phyloP scores from a whole-genome alignment of 2,888 invertebrate genomes.

The Zelleria hepariella region DNA sequence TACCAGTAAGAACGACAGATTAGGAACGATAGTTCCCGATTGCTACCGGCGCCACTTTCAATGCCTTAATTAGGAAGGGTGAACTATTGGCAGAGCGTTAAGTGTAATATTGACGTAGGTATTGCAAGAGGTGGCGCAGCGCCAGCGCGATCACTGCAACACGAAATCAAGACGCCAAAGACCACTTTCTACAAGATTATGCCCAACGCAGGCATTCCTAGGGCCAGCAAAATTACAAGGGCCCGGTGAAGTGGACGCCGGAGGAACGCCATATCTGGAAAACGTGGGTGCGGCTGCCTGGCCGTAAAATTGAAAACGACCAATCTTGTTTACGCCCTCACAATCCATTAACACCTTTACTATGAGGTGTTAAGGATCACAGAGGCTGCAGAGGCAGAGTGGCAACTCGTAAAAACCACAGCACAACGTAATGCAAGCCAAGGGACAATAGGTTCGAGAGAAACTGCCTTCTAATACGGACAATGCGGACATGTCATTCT shows the following conservation, averaged over 20 bases:
- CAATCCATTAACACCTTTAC: neutral
- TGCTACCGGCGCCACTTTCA: too few relatives aligned
- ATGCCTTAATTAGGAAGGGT: too few relatives aligned
- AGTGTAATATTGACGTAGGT: too few relatives aligned
- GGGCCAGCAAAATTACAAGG: neutral
- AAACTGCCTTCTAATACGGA: neutral
- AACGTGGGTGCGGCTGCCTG: neutral
- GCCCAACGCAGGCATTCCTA: neutral
- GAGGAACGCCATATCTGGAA: neutral
- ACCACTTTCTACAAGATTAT: constrained; percentile 2
- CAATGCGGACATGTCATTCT: neutral
- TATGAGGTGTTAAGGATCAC: neutral
- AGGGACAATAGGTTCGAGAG: neutral
- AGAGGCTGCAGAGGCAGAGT: neutral
- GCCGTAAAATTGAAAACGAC: neutral
- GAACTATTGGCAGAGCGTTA: too few relatives aligned
- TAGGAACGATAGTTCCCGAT: too few relatives aligned
- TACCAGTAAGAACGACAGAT: too few relatives aligned
- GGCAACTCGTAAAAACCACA: neutral
- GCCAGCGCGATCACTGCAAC: too few relatives aligned
- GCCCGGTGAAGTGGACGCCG: neutral
- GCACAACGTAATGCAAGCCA: neutral
- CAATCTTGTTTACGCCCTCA: neutral
- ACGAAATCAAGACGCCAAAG: too few relatives aligned
- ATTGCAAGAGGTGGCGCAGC: too few relatives aligned